A percentile compares a stretch with the other conserved stretches of the same genome.
Conservation (phyloP, 2,888 invertebrate genomes). For the Troides aeacus region DNA sequence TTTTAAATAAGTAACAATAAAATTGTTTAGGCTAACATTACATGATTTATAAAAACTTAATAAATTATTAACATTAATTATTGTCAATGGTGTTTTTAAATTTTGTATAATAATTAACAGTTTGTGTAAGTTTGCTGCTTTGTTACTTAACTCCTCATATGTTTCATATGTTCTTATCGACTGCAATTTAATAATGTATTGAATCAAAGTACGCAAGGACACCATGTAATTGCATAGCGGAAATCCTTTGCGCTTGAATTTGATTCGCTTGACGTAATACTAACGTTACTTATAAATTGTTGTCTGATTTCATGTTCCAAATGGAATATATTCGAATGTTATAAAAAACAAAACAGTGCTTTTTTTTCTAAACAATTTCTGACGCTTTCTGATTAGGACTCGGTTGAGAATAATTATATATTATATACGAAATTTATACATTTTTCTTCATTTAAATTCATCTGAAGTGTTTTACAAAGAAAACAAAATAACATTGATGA, state of each 20-base stretch:
- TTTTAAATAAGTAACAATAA: neutral
- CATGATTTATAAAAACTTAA: neutral
- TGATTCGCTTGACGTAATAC: slow-evolving; percentile 41
- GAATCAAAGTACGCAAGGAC: slow-evolving; percentile 30
- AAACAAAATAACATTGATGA: slow-evolving; percentile 15
- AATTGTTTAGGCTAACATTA: neutral
- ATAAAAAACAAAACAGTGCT: neutral
- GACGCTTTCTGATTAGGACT: no score
- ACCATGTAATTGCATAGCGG: slow-evolving; percentile 54
- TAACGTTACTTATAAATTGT: slow-evolving; percentile 17
- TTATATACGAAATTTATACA: no score
- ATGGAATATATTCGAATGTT: neutral
- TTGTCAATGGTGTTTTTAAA: no score
- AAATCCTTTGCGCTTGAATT: slow-evolving; percentile 59
- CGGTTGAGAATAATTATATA: no score
- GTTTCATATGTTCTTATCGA: neutral
- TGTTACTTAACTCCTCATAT: neutral
- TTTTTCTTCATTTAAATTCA: no score
- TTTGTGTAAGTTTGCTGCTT: no score
- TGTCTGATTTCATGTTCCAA: neutral
- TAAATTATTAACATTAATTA: neutral
- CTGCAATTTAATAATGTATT: slow-evolving; percentile 27
- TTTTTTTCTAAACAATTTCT: no score
- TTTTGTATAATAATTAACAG: no score
- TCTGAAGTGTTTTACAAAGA: slow-evolving; percentile 24